These are phyloP conservation scores for Cynopterus brachyotis DNA, from an alignment of 2,113 vertebrate species.

Conservation along the genomic window DNA sequence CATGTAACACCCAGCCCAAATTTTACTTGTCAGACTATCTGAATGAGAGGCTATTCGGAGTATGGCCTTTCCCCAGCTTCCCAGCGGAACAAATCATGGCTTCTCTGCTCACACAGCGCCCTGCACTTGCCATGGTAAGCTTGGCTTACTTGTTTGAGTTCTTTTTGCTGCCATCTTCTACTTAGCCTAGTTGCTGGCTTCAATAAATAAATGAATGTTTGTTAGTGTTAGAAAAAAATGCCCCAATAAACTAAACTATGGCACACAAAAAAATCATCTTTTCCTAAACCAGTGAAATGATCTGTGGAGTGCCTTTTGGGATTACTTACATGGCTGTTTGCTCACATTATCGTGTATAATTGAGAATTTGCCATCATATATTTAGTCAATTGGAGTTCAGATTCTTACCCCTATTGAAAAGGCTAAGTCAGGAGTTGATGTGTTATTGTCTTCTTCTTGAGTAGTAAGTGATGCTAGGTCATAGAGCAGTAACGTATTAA, in stretches of 20 bases:
- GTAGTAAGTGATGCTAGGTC: neutral
- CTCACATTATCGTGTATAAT: neutral
- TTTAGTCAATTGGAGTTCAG: neutral
- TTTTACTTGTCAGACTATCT: neutral
- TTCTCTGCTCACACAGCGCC: neutral
- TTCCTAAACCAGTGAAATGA: neutral
- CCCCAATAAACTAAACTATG: neutral
- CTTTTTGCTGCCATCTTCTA: neutral
- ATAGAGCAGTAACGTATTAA: neutral
- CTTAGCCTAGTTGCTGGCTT: neutral
- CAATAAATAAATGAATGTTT: neutral
- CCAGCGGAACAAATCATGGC: neutral
- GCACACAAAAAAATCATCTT: neutral
- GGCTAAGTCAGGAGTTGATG: neutral
- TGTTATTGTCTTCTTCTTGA: neutral
- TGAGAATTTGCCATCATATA: slow-evolving; percentile 18
- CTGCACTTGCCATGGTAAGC: neutral
- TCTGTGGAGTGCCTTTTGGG: neutral
- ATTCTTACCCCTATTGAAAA: neutral
- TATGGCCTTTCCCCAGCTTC: neutral
- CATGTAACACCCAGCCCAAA: neutral
- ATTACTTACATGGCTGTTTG: neutral
- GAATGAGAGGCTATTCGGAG: neutral
- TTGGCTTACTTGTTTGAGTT: neutral
- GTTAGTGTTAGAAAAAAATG: neutral